Percentiles rank a stretch among this genome's conserved stretches.
These are phyloP conservation scores for Macroramphosus scolopax DNA, from an alignment of 2,797 vertebrate species.

Conservation along the genomic window DNA sequence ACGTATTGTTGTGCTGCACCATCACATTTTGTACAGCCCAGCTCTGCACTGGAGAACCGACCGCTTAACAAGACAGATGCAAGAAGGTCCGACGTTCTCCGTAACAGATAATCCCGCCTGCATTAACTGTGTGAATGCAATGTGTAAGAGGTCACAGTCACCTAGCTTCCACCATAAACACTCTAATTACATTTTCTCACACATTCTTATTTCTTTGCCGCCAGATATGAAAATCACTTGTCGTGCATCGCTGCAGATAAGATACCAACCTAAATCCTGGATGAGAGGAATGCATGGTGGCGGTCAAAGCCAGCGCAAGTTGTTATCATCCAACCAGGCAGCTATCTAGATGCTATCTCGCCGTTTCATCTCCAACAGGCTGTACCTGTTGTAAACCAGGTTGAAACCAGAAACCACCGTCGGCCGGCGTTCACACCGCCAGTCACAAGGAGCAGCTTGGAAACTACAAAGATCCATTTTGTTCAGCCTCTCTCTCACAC, in stretches of 20 bases:
- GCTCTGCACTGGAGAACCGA: too few species aligned
- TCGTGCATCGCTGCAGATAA: not conserved
- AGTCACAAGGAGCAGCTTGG: not conserved
- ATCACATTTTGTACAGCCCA: too few species aligned
- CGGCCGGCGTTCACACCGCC: conserved; percentile 3
- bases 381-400: conserved; percentile 29
- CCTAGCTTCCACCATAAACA: too few species aligned
- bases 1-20: too few species aligned
- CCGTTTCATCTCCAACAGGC: conserved; percentile 27
- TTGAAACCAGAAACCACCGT: conserved; percentile 26
- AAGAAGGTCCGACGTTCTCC: too few species aligned
- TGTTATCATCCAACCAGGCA: not conserved
- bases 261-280: not conserved
- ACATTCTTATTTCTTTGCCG: too few species aligned
- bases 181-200: too few species aligned
- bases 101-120: too few species aligned
- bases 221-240: not conserved
- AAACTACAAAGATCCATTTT: conserved; percentile 3
- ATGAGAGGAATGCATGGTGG: not conserved
- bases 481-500: not conserved
- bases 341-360: conserved; percentile 12
- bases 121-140: too few species aligned
- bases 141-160: too few species aligned
- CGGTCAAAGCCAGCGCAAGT: not conserved
- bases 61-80: too few species aligned